Evolutionary conservation across 2,797 vertebrate genomes (phyloP).

Genomic region (Neomorphus geoffroyi): DNA sequence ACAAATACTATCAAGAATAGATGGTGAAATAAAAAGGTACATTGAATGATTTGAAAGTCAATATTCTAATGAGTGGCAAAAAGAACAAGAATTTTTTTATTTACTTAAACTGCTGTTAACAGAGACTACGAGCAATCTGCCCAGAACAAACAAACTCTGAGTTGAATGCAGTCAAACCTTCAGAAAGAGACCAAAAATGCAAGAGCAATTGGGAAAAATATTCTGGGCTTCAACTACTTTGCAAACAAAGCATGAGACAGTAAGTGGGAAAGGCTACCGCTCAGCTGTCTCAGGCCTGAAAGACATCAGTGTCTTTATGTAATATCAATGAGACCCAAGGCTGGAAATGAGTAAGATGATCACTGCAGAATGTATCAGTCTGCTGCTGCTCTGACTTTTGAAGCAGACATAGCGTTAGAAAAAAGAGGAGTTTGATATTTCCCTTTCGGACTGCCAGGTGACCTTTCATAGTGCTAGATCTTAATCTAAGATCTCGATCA

Average conservation of each 20-base stretch:
- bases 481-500: background rate
- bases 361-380: background rate
- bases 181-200: background rate
- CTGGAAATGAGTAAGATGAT: background rate
- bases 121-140: background rate
- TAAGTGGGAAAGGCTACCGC: background rate
- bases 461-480: background rate
- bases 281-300: background rate
- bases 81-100: background rate
- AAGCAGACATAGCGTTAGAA: background rate
- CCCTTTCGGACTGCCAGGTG: background rate
- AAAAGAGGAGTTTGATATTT: background rate
- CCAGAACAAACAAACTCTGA: background rate
- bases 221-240: rapidly evolving
- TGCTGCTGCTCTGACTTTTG: background rate
- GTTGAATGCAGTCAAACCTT: background rate
- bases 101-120: background rate
- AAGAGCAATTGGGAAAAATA: background rate
- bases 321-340: background rate
- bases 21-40: background rate
- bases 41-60: background rate
- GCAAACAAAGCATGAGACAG: background rate
- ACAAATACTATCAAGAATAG: background rate
- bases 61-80: background rate
- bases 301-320: background rate